These are phyloP conservation scores for Marronus borbonicus DNA, from an alignment of 2,888 invertebrate species.

Conservation along the genomic window DNA sequence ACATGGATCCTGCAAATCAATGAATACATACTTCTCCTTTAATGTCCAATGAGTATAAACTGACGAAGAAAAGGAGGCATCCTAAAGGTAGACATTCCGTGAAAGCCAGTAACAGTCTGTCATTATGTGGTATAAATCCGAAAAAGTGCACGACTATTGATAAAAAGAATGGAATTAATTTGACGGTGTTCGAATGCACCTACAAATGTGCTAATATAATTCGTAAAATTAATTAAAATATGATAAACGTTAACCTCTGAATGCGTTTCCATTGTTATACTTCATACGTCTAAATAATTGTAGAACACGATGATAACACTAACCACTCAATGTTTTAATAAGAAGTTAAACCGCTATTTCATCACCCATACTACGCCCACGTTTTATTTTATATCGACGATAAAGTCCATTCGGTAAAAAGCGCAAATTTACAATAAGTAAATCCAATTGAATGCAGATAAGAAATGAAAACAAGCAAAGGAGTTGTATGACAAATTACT, in stretches of 20 bases:
- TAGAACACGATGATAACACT: too few species aligned
- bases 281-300: too few species aligned
- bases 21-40: slow-evolving; percentile 24
- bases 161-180: slow-evolving; percentile 17
- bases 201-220: neutral
- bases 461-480: too few species aligned
- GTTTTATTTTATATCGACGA: too few species aligned
- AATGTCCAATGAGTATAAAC: slow-evolving; percentile 5
- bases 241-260: neutral
- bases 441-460: too few species aligned
- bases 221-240: neutral
- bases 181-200: neutral
- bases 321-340: too few species aligned
- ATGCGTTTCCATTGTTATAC: too few species aligned
- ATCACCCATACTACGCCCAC: too few species aligned
- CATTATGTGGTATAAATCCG: slow-evolving; percentile 23
- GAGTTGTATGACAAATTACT: too few species aligned
- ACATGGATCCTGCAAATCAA: neutral
- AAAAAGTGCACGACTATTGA: slow-evolving; percentile 1
- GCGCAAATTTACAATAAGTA: too few species aligned
- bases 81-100: slow-evolving; percentile 9
- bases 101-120: slow-evolving; percentile 16
- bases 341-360: too few species aligned
- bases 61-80: slow-evolving; percentile 13
- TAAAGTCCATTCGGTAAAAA: too few species aligned